These are phyloP conservation scores for Samia ricini DNA, from an alignment of 1,140 invertebrate species.

Conservation along the genomic window DNA sequence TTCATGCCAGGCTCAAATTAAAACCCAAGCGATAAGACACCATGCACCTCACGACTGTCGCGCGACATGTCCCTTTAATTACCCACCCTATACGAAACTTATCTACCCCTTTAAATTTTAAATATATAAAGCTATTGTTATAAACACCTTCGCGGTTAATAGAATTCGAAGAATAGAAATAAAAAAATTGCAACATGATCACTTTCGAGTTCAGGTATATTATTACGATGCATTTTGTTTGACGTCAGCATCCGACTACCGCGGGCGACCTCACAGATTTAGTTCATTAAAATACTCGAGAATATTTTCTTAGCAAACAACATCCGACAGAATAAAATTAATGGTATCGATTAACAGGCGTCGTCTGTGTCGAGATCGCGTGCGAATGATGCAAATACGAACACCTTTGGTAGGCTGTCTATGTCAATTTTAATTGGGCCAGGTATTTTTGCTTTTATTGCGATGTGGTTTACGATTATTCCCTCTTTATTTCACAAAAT, in stretches of 20 bases:
- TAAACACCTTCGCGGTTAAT: background rate
- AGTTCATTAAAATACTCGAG: conserved; percentile 33
- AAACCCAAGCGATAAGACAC: conserved; percentile 63
- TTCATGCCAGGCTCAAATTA: conserved; percentile 67
- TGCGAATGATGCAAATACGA: conserved; percentile 48
- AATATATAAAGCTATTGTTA: conserved; percentile 8
- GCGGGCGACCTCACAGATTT: background rate
- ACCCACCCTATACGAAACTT: conserved; percentile 61
- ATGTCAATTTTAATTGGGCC: conserved; percentile 69
- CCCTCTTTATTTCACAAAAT: conserved; percentile 39
- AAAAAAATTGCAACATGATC: too few relatives aligned
- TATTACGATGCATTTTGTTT: background rate
- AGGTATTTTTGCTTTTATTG: conserved; percentile 52
- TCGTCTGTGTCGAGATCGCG: conserved; percentile 47
- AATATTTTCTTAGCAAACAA: conserved; percentile 39
- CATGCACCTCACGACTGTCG: conserved; percentile 58
- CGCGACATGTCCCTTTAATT: conserved; percentile 62
- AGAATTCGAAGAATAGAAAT: too few relatives aligned
- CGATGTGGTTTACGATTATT: conserved; percentile 47
- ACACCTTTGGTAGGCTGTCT: conserved; percentile 53
- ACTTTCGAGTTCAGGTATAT: background rate
- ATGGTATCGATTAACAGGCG: conserved; percentile 57
- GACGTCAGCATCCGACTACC: background rate
- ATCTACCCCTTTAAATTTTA: conserved; percentile 59
- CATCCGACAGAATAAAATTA: conserved; percentile 57